A percentile compares a stretch with the other conserved stretches of the same genome.
Evolutionary conservation across 1,140 invertebrate genomes (phyloP).

Genomic region (Caenorhabditis inopinata): DNA sequence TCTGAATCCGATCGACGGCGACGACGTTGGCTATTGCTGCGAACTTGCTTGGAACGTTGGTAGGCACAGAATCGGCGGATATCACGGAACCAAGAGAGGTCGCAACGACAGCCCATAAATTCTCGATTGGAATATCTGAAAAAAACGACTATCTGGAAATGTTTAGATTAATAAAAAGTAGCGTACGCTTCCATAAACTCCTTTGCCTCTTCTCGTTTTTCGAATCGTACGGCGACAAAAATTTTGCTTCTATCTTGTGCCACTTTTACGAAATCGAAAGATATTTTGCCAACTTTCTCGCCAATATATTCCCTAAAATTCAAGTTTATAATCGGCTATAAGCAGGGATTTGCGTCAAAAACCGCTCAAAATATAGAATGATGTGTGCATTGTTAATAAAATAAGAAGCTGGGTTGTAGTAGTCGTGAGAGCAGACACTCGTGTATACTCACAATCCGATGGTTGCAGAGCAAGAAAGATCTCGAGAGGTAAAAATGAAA

Average conservation of each 20-base stretch:
- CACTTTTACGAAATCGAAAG: slow-evolving; percentile 44
- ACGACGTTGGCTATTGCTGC: neutral
- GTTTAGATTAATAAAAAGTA: too few relatives aligned
- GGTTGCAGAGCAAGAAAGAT: too few relatives aligned
- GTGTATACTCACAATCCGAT: too few relatives aligned
- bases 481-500: too few relatives aligned
- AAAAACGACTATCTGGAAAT: neutral
- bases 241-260: slow-evolving; percentile 8
- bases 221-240: slow-evolving; percentile 45
- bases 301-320: slow-evolving; percentile 46
- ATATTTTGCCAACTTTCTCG: slow-evolving; percentile 36
- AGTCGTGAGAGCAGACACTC: too few relatives aligned
- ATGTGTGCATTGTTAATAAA: too few relatives aligned
- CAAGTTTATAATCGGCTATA: too few relatives aligned
- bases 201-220: slow-evolving; percentile 38
- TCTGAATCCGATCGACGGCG: neutral
- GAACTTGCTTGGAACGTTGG: neutral
- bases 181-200: slow-evolving; percentile 36
- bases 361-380: too few relatives aligned
- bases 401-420: too few relatives aligned
- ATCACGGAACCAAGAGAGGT: slow-evolving; percentile 41
- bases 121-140: slow-evolving; percentile 33
- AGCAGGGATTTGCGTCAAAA: too few relatives aligned
- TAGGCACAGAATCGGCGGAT: slow-evolving; percentile 34
- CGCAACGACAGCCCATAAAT: slow-evolving; percentile 35